Evolutionary conservation across 2,888 invertebrate species (phyloP), one percentile per base, ranked within the genome.

Genomic region (Sericinus montela): DNA sequence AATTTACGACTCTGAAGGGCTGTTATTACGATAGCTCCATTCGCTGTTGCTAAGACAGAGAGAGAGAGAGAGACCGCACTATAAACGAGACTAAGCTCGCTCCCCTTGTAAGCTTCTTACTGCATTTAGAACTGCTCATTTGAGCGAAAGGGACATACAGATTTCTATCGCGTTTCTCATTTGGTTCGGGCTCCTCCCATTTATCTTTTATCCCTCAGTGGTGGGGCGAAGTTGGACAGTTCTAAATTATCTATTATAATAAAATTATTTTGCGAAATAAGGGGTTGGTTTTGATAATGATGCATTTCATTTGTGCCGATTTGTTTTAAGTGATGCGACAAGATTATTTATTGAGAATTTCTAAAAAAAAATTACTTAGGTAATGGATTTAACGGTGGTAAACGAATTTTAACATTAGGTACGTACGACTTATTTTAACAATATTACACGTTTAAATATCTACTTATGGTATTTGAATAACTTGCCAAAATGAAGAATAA

Each of bases 231-330:
- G 75, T 81, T 80, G 80, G 85, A 71, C 84, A 85, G 85, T 86
- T 87, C 87, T 83, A 87, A 88, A 85, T 87, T 87, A 86, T 86
- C 86, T 83, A 85, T 87, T 87, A 84, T 85, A 85, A 86, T 86
- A 86, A 87, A 87, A 87, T 87, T 83, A 86, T 87, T 87, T 84
- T 70, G 72, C 72, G 71, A 85, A 86, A 85, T 87, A 86, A 86
- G 86, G 85, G 87, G 84, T 87, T 85, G 85, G 80, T 80, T 85
- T 79, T 80, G 80, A 73, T 85, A 84, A 88, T 85, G 80, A 85
- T 81, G 80, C 80, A 79, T 82, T 84, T 82, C 80, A 84, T 86
- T 82, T 82, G 76, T 75, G 74, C 70, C 70, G 69, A 79, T 78
- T 69, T 75, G 72, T 78, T 73, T 43, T 45, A 50, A 50, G 23